Evolutionary conservation across 2,888 invertebrate genomes (phyloP).

Genomic region (Netelia virgata): DNA sequence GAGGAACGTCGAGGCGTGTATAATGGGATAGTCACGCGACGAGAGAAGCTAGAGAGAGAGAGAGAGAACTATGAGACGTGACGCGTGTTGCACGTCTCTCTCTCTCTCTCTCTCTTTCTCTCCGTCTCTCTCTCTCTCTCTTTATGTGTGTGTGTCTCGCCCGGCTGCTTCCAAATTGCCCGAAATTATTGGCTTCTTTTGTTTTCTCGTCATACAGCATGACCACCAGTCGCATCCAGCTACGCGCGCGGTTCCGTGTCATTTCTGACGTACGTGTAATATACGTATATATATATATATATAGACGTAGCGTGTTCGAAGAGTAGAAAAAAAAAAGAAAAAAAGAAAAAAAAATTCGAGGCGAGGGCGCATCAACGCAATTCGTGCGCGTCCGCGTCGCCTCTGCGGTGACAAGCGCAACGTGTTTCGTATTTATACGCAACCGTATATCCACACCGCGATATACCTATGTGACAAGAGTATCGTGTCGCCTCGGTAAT

Average conservation of each 20-base stretch:
- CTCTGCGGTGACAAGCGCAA: conserved; percentile 61
- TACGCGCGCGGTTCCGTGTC: conserved; percentile 79
- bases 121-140: conserved; percentile 74
- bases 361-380: conserved; percentile 56
- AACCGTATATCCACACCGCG: neutral
- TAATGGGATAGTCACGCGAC: conserved; percentile 67
- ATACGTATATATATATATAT: conserved; percentile 16
- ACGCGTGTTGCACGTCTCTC: conserved; percentile 55
- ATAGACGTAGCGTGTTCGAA: conserved; percentile 19
- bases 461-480: neutral
- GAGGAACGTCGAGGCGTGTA: conserved; percentile 52
- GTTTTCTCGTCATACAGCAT: conserved; percentile 83
- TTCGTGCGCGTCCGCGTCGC: conserved; percentile 63
- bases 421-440: conserved; percentile 32
- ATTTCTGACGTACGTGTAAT: conserved; percentile 75
- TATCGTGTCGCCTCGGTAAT: conserved; percentile 4
- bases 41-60: conserved; percentile 47
- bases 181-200: conserved; percentile 85
- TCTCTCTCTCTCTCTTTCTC: conserved; percentile 49
- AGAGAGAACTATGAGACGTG: conserved; percentile 63
- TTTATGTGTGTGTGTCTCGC: conserved; percentile 78
- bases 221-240: conserved; percentile 70
- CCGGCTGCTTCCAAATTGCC: conserved; percentile 84
- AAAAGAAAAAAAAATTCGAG: neutral
- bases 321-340: conserved; percentile 2